Conservation (phyloP, 2,113 vertebrate genomes). For the Istiophorus platypterus region DNA sequence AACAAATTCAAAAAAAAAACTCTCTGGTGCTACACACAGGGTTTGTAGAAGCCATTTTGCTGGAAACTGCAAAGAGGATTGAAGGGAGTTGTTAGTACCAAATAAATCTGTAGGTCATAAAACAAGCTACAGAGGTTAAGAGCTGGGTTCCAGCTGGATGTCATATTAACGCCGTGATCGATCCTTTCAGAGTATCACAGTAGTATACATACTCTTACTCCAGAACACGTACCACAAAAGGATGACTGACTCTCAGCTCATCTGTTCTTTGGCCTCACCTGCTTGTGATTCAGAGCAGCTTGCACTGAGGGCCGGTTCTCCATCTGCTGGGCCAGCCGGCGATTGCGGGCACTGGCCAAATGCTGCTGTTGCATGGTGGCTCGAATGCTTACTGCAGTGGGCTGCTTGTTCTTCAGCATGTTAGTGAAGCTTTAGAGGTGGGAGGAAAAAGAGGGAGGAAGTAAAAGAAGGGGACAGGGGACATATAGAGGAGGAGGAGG, state of each 20-base stretch:
- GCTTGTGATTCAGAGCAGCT: conserved; percentile 96
- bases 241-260: no score
- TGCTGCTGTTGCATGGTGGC: conserved; percentile 99
- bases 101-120: no score
- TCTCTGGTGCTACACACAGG: no score
- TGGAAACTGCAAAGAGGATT: no score
- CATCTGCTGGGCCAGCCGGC: conserved; percentile 99
- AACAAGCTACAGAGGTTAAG: no score
- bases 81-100: no score
- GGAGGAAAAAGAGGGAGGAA: conserved; percentile 83
- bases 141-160: no score
- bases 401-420: conserved; percentile 99
- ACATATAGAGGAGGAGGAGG: conserved; percentile 76
- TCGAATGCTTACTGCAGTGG: conserved; percentile 95
- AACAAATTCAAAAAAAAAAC: no score
- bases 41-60: no score
- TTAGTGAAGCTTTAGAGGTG: conserved; percentile 99
- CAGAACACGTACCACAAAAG: not conserved
- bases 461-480: conserved; percentile 83
- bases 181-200: no score
- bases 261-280: conserved; percentile 86
- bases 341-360: conserved; percentile 97
- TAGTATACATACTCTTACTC: not conserved
- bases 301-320: conserved; percentile 98
- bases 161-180: no score